phyloP scores from a whole-genome alignment of 1,140 invertebrate genomes.

The Plectrocnemia conspersa region DNA sequence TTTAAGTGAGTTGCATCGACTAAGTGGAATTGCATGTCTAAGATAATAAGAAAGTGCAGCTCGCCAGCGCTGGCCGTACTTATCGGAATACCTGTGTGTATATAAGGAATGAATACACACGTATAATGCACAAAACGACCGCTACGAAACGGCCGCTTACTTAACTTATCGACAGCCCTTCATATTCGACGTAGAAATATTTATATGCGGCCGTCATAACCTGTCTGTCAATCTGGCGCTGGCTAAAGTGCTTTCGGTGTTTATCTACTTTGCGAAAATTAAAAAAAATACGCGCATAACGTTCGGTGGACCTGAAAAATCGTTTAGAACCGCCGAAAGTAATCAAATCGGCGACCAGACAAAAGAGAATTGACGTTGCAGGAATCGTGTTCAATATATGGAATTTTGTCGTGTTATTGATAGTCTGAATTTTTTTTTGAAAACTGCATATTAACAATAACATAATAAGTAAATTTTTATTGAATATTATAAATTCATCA shows the following conservation, averaged over 20 bases:
- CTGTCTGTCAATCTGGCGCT: background rate
- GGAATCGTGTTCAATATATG: no score
- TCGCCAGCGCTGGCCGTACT: constrained; percentile 7
- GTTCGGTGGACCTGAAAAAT: no score
- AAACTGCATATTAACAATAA: no score
- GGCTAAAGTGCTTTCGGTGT: constrained; percentile 1
- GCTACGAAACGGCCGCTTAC: background rate
- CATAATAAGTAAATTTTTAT: no score
- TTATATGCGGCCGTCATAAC: constrained; percentile 1
- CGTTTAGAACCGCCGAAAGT: no score
- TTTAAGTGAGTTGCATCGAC: constrained; percentile 23
- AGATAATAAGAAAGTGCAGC: constrained; percentile 34
- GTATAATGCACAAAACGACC: background rate
- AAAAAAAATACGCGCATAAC: no score
- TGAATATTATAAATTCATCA: no score
- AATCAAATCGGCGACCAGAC: no score
- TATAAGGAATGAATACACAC: constrained; percentile 6
- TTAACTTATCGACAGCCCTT: constrained; percentile 21
- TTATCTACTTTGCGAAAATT: background rate
- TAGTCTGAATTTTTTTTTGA: no score
- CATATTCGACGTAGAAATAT: constrained; percentile 9
- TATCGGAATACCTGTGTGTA: constrained; percentile 20
- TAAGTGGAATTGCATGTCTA: constrained; percentile 35
- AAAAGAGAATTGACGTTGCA: no score
- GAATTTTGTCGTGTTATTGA: no score